These are phyloP conservation scores for Cancer borealis DNA, from an alignment of 2,888 invertebrate genomes.

Conservation along the genomic window DNA sequence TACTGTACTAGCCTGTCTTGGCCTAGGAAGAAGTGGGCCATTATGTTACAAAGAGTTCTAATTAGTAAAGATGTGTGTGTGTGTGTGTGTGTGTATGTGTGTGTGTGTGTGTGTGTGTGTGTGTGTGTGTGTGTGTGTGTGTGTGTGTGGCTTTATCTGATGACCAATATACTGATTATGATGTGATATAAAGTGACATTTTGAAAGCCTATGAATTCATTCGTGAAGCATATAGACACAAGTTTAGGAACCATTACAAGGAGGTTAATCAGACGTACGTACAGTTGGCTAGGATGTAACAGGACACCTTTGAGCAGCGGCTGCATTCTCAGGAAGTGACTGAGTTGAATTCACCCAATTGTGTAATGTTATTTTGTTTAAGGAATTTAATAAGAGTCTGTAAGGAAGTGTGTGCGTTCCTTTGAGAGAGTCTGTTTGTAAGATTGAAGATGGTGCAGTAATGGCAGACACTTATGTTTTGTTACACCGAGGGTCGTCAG, in stretches of 20 bases:
- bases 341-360: neutral
- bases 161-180: neutral
- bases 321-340: neutral
- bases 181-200: neutral
- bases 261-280: neutral
- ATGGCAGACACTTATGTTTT: neutral
- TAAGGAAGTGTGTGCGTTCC: neutral
- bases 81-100: neutral
- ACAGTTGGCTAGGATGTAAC: neutral
- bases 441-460: neutral
- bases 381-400: slow-evolving; percentile 5
- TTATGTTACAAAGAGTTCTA: neutral
- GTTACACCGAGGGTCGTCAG: neutral
- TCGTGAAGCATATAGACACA: neutral
- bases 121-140: neutral
- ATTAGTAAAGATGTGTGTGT: neutral
- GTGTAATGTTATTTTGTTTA: neutral
- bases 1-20: neutral
- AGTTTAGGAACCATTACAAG: neutral
- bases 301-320: slow-evolving; percentile 15
- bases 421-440: slow-evolving; percentile 3
- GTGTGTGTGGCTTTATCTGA: neutral
- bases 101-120: neutral
- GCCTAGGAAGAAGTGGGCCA: neutral
- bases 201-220: neutral